phyloP scores from a whole-genome alignment of 2,113 vertebrate genomes.

The Poeciliopsis retropinna region DNA sequence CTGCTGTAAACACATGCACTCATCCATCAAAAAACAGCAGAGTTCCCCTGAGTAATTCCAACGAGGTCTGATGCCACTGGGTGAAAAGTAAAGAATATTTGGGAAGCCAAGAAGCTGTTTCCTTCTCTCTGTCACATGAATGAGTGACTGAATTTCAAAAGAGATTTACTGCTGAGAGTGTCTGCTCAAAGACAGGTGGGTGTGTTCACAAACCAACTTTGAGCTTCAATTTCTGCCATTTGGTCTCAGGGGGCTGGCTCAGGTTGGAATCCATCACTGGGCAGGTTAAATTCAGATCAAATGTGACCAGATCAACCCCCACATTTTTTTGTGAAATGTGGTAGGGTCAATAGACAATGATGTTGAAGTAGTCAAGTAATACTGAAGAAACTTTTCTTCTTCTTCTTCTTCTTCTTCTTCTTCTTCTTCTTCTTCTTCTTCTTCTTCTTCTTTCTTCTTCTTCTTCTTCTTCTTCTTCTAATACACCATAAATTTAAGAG shows the following conservation, averaged over 20 bases:
- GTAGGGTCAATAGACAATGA: too few species aligned
- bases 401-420: too few species aligned
- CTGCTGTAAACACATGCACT: constrained; percentile 20
- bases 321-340: background rate
- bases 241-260: constrained; percentile 1
- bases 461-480: background rate
- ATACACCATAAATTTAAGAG: background rate
- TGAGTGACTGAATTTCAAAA: constrained; percentile 23
- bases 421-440: too few species aligned
- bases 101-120: constrained; percentile 21
- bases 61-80: constrained; percentile 16
- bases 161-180: background rate
- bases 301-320: background rate
- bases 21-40: constrained; percentile 10
- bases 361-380: too few species aligned
- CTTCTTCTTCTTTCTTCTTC: too few species aligned
- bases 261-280: background rate
- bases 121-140: constrained; percentile 42
- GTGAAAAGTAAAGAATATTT: constrained; percentile 30
- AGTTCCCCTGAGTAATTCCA: constrained; percentile 18
- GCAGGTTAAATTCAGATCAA: constrained; percentile 12
- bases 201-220: constrained; percentile 14
- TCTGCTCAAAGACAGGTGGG: constrained; percentile 4
- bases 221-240: constrained; percentile 3
- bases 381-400: too few species aligned